phyloP scores from a whole-genome alignment of 2,797 vertebrate species.

The Cyclopterus lumpus region DNA sequence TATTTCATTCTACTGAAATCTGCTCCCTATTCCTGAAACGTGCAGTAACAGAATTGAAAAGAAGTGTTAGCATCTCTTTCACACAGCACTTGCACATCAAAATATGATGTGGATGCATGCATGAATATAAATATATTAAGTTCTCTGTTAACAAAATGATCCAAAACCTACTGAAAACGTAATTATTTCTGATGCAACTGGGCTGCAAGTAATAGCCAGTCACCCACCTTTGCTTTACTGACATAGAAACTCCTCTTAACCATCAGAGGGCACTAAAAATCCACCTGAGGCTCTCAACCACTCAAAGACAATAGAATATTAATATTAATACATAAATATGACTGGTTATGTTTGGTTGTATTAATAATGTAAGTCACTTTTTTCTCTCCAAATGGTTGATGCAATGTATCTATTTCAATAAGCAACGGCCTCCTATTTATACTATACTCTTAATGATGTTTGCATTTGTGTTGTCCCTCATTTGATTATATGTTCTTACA shows the following conservation, averaged over 20 bases:
- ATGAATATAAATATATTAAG: constrained; percentile 31
- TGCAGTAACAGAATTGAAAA: neutral
- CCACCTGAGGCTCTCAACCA: constrained; percentile 58
- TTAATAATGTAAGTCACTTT: neutral
- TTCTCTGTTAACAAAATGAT: constrained; percentile 38
- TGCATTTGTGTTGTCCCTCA: neutral
- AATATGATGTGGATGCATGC: neutral
- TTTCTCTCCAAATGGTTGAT: neutral
- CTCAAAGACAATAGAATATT: neutral
- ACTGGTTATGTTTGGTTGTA: neutral
- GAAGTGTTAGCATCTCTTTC: neutral
- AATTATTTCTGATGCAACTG: constrained; percentile 62
- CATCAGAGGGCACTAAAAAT: constrained; percentile 82
- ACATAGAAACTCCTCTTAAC: constrained; percentile 42
- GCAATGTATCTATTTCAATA: neutral
- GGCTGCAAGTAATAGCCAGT: constrained; percentile 49
- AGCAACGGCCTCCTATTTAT: neutral
- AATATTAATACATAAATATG: too few species aligned
- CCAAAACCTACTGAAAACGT: constrained; percentile 34
- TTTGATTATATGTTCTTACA: neutral
- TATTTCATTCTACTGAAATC: neutral
- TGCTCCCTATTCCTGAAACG: neutral
- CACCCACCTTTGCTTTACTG: constrained; percentile 42
- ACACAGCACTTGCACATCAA: constrained; percentile 14
- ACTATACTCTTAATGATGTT: neutral